A percentile compares a stretch with the other conserved stretches of the same genome.
Evolutionary conservation across 2,797 vertebrate genomes (phyloP).

Genomic region (Ataeniobius toweri): DNA sequence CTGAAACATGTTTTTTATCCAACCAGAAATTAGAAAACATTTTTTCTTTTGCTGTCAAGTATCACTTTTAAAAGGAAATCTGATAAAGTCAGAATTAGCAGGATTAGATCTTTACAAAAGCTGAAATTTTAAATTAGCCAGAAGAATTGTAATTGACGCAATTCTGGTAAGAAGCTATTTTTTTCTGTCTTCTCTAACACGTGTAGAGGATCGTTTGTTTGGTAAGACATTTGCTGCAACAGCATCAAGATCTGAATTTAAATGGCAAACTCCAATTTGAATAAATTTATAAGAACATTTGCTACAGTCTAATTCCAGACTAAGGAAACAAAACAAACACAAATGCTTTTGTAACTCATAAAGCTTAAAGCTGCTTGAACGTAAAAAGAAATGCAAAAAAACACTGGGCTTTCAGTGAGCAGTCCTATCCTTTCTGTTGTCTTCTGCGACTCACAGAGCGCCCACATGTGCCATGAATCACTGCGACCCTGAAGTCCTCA

Average conservation of each 20-base stretch:
- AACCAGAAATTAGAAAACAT: too few relatives aligned
- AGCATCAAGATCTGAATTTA: not conserved
- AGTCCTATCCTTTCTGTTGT: not conserved
- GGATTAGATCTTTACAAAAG: too few relatives aligned
- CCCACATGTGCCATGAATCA: constrained; percentile 69
- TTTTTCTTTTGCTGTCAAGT: too few relatives aligned
- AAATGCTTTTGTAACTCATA: not conserved
- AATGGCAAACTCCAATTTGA: constrained; percentile 4
- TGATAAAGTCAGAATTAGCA: too few relatives aligned
- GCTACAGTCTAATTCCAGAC: constrained; percentile 1
- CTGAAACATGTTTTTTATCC: too few relatives aligned
- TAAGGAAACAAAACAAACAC: not conserved
- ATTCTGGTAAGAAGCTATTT: not conserved
- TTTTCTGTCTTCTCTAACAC: not conserved
- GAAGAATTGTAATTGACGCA: too few relatives aligned
- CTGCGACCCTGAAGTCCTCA: constrained; percentile 51
- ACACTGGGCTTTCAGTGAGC: not conserved
- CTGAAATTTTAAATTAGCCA: too few relatives aligned
- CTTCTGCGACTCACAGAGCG: constrained; percentile 1
- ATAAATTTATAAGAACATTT: not conserved
- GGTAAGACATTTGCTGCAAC: constrained; percentile 9
- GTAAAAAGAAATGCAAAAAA: not conserved
- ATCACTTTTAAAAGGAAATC: too few relatives aligned
- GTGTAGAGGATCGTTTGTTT: constrained; percentile 8
- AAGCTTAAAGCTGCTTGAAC: not conserved